Conservation (phyloP, 2,888 invertebrate genomes). For the Zygothrica quintamaculata region DNA sequence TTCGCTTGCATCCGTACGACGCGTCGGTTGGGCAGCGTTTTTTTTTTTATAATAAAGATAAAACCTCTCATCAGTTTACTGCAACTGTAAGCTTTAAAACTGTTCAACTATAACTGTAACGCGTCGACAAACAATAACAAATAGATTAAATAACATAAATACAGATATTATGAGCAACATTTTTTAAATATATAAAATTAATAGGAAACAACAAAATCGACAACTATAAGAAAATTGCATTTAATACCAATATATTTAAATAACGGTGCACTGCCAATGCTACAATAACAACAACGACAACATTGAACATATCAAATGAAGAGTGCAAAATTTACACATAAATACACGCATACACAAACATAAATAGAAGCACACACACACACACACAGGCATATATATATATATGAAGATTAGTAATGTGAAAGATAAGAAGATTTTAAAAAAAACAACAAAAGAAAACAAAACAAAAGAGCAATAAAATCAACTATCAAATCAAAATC, state of each 20-base stretch:
- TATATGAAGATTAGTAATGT: slow-evolving; percentile 1
- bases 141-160: slow-evolving; percentile 20
- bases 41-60: too few species aligned
- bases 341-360: background rate
- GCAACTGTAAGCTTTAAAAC: slow-evolving; percentile 23
- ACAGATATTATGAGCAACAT: too few species aligned
- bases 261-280: slow-evolving; percentile 61
- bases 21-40: slow-evolving; percentile 72
- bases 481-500: slow-evolving; percentile 18
- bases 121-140: slow-evolving; percentile 35
- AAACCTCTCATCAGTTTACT: slow-evolving; percentile 19
- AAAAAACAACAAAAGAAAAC: slow-evolving; percentile 13
- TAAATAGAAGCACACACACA: background rate
- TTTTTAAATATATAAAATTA: too few species aligned
- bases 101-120: slow-evolving; percentile 15
- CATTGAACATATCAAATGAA: slow-evolving; percentile 33
- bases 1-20: slow-evolving; percentile 81
- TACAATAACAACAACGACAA: slow-evolving; percentile 35
- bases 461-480: background rate
- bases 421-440: background rate
- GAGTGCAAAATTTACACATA: slow-evolving; percentile 36
- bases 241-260: slow-evolving; percentile 51
- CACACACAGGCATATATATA: slow-evolving; percentile 4
- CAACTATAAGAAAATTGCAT: slow-evolving; percentile 48
- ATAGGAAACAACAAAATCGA: too few species aligned